Base-by-base conservation (phyloP, 1,140 invertebrate species). In the Arion vulgaris region DNA sequence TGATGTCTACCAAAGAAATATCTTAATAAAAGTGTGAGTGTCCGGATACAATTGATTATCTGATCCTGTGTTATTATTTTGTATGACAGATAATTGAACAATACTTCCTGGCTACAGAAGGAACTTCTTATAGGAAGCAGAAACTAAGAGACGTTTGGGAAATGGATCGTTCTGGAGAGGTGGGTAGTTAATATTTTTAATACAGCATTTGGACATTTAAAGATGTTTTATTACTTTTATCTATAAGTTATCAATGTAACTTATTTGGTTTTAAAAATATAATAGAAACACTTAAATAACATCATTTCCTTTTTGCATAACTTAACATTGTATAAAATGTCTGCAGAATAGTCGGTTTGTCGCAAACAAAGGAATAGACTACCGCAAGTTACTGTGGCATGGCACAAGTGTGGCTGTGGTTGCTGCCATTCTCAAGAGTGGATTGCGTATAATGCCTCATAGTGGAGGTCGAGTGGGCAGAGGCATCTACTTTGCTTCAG, bases 371-470 rank as follows among this genome's bases (percentile, higher is more conserved):
- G 84, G 86, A 17, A 80, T 93, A 23, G 74, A 83, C 0, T 87
- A 93, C 71, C 87, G 93, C 13, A 93, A 93, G 83, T 85, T 93
- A 36, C 84, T 93, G 32, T 93, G 93, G 93, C 93, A 93, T 85
- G 93, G 93, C 26, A 93, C 93, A 26, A 92, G 91, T 86, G 92
- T 93, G n/a, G 93, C 93, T 38, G 93, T 93, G 5, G 93, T 93
- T 39, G 92, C 92, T 11, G 93, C 93, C 81, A 93, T 93, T 74
- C 88, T 93, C 77, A 93, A 93, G 77, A 89, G 89, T 78, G 93
- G 93, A 15, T 87, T 93, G 7, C 88, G 93, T 38, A 93, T 93
- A 74, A 93, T 93, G 93, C 93, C 93, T 13, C 93, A 93, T 87
- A 93, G 92, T 86, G 93, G 93, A 11, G 93, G 93, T 0, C 77